phyloP scores from a whole-genome alignment of 2,797 vertebrate genomes.

The Sorex maritimensis region DNA sequence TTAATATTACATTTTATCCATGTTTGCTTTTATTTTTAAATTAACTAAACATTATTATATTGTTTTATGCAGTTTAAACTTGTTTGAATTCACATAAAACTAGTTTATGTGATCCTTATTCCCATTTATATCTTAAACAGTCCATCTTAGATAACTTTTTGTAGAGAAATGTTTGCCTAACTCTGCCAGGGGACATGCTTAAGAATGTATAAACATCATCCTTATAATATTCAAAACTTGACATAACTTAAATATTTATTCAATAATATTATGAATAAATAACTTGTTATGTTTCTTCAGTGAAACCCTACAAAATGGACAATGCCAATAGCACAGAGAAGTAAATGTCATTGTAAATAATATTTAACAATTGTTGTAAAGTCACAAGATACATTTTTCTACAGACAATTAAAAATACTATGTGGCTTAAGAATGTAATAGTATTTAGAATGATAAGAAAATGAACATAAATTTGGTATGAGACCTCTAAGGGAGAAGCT shows the following conservation, averaged over 20 bases:
- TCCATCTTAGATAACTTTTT: conserved; percentile 18
- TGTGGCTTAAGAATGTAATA: not conserved
- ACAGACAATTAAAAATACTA: not conserved
- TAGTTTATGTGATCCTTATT: too few relatives aligned
- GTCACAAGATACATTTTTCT: conserved; percentile 50
- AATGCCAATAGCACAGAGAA: not conserved
- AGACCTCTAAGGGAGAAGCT: not conserved
- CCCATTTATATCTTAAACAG: not conserved
- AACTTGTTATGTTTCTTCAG: not conserved
- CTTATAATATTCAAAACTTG: not conserved
- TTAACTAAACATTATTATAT: too few relatives aligned
- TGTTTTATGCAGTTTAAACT: too few relatives aligned
- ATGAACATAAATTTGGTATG: too few relatives aligned
- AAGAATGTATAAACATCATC: not conserved
- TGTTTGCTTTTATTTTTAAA: too few relatives aligned
- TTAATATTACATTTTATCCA: too few relatives aligned
- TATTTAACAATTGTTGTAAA: not conserved
- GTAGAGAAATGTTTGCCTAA: conserved; percentile 18
- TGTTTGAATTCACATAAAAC: too few relatives aligned
- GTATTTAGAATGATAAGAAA: not conserved
- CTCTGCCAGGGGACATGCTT: not conserved
- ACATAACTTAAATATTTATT: not conserved
- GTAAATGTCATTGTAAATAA: conserved; percentile 43
- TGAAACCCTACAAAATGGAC: conserved; percentile 59
- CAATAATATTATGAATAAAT: not conserved